Evolutionary conservation across 2,797 vertebrate genomes (phyloP).

Genomic region (Acanthis flammea): DNA sequence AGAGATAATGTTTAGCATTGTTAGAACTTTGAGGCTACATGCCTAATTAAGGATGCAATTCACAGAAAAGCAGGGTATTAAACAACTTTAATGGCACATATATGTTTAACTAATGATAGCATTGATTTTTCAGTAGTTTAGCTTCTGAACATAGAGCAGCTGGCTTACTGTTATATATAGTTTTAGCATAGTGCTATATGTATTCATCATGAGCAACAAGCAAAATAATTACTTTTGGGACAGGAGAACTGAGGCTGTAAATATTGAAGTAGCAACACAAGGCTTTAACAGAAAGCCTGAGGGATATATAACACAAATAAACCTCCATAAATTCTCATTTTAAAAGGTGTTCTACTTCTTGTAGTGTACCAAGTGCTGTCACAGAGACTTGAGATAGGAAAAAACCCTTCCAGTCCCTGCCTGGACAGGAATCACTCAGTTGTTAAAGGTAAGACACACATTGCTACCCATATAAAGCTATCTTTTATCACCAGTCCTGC

Average conservation of each 20-base stretch:
- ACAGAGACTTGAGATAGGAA: background rate
- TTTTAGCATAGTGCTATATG: background rate
- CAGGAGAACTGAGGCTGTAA: slow-evolving; percentile 3
- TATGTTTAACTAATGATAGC: slow-evolving; percentile 14
- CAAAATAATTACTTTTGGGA: slow-evolving; percentile 39
- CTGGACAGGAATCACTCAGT: background rate
- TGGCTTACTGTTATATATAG: background rate
- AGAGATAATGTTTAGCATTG: background rate
- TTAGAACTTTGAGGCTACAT: background rate
- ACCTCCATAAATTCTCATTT: background rate
- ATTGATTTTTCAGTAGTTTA: slow-evolving; percentile 30
- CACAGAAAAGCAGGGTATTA: background rate
- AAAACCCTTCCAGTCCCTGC: background rate
- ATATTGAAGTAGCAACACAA: background rate
- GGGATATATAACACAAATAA: background rate
- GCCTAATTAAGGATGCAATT: background rate
- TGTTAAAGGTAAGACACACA: background rate
- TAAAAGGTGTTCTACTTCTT: background rate
- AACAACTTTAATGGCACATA: background rate
- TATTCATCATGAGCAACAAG: slow-evolving; percentile 7
- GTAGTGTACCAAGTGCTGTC: background rate
- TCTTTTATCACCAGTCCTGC: background rate
- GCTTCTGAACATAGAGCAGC: background rate
- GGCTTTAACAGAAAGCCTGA: background rate
- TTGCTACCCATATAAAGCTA: background rate